phyloP scores from a whole-genome alignment of 2,113 vertebrate species.

The Ctenodactylus gundi region DNA sequence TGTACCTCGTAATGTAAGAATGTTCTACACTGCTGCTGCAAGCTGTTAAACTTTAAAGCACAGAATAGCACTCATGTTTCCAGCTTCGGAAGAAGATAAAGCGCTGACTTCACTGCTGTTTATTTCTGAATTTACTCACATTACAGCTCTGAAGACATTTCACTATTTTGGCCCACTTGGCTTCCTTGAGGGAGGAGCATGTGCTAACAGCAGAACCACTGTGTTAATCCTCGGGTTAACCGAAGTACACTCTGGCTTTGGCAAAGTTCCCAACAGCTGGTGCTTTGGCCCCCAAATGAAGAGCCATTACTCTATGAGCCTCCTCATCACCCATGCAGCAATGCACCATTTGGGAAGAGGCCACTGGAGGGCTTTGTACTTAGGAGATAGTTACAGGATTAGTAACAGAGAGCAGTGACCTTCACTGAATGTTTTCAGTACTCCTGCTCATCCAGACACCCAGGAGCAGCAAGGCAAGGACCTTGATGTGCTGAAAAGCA shows the following conservation, averaged over 20 bases:
- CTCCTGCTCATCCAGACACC: not conserved
- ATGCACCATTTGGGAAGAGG: not conserved
- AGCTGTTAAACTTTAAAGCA: conserved; percentile 49
- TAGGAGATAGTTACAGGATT: not conserved
- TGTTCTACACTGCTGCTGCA: not conserved
- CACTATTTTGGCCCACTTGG: conserved; percentile 23
- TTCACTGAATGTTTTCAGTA: not conserved
- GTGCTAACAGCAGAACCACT: not conserved
- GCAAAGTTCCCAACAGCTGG: conserved; percentile 48
- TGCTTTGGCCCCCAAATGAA: not conserved
- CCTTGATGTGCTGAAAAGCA: not conserved
- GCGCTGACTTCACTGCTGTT: conserved; percentile 28
- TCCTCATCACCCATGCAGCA: not conserved
- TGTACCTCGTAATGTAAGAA: not conserved
- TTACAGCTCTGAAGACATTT: conserved; percentile 54
- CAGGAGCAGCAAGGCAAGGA: not conserved
- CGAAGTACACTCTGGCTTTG: not conserved
- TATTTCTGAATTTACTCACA: conserved; percentile 57
- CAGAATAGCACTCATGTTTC: conserved; percentile 28
- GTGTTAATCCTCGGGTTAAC: not conserved
- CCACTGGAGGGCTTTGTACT: conserved; percentile 3
- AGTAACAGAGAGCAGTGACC: not conserved
- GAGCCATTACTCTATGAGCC: not conserved
- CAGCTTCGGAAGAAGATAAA: conserved; percentile 56
- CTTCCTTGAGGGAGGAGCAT: conserved; percentile 13